Evolutionary conservation across 1,140 invertebrate genomes (phyloP), one percentile per base, ranked within the genome.

Genomic region (Drosophila busckii): DNA sequence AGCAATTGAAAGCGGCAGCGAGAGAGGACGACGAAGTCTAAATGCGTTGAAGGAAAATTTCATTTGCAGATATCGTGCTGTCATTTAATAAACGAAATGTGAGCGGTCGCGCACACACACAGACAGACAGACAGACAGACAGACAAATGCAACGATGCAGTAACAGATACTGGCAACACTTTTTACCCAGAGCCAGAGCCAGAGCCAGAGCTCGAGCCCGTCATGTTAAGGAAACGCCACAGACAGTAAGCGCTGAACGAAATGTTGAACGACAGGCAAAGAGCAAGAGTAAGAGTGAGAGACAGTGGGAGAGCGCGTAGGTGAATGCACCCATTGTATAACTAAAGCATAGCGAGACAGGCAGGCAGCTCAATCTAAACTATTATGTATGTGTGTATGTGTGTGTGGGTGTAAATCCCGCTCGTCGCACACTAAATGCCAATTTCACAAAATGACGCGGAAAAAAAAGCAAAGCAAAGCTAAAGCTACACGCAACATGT

Each of bases 51-150:
- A 73, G 54, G 75, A 82, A 82, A 82, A 85, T 85, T 85, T 85
- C 82, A 85, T 85, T 85, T 85, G 82, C 82, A 85, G 82, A 85
- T 85, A 85, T 85, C 82, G 67, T 85, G 69, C 82, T 85, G 82
- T 85, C 82, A 85, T 85, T 76, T 85, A 83, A 76, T 83, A 83
- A 83, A 83, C 70, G 76, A 83, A 83, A 82, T 76, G 66, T 63
- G 75, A 68, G 41, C 41, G 56, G 53, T 49, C 55, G 6, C 45
- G 55, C 38, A 46, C 23, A 49, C 23, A 54, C 49, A 55, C 29
- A 54, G 12, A 52, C 16, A 40, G 40, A 29, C 7, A 49, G 25
- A 19, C n/a, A 49, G 13, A 34, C 38, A 46, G 31, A 48, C 38
- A 61, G 54, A 75, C 69, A 66, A 62, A 83, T 55, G 62, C 70